Conservation (phyloP, 2,797 vertebrate species). For the Oreonectes daqikongensis region DNA sequence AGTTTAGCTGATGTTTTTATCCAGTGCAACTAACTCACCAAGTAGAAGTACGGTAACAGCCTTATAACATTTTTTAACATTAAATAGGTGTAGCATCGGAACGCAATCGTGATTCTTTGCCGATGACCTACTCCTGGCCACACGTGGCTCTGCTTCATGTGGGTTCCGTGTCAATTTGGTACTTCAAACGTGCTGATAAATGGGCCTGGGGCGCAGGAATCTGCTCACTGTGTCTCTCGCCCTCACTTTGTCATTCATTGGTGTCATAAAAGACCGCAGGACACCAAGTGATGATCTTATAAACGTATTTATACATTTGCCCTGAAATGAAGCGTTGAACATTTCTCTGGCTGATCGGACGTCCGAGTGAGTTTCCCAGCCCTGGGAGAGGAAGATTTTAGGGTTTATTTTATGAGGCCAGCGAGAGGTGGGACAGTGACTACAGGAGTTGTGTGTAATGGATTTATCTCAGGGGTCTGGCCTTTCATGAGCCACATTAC, state of each 20-base stretch:
- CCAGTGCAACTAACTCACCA: too few species aligned
- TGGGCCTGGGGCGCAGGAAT: constrained; percentile 56
- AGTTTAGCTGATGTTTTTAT: neutral
- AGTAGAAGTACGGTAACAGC: neutral
- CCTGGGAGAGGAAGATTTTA: constrained; percentile 45
- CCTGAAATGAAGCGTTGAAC: constrained; percentile 55
- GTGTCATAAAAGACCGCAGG: constrained; percentile 54
- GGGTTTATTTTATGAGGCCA: constrained; percentile 59
- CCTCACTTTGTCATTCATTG: constrained; percentile 49
- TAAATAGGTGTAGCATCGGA: constrained; percentile 4
- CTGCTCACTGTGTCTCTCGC: constrained; percentile 42
- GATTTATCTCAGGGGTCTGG: constrained; percentile 58
- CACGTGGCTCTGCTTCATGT: constrained; percentile 40
- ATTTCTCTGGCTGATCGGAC: constrained; percentile 54
- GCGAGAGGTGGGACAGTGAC: constrained; percentile 50
- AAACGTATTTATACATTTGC: constrained; percentile 55
- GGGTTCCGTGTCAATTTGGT: constrained; percentile 19
- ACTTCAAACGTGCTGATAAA: constrained; percentile 50
- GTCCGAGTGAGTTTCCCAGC: constrained; percentile 53
- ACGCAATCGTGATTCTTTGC: neutral
- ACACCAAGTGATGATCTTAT: constrained; percentile 52
- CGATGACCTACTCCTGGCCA: constrained; percentile 23
- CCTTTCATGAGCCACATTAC: constrained; percentile 57
- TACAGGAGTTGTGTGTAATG: constrained; percentile 59
- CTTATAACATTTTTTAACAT: neutral